phyloP scores from a whole-genome alignment of 1,140 invertebrate genomes.

The Alviniconcha marisindica region DNA sequence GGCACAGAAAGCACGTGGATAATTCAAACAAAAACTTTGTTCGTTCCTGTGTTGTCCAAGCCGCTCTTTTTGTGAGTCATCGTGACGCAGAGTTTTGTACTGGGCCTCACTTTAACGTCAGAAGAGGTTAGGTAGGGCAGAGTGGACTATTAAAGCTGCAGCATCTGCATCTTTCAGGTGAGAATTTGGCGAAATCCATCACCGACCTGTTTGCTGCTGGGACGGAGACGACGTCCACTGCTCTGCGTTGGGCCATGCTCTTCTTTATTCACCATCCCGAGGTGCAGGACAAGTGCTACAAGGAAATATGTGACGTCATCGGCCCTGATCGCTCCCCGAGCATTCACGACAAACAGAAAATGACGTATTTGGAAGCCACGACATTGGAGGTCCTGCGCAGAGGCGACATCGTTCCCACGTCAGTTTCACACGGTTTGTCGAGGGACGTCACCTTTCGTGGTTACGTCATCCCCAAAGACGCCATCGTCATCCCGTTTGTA shows the following conservation, averaged over 20 bases:
- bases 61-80: background rate
- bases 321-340: constrained; percentile 8
- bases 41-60: background rate
- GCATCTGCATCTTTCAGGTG: constrained; percentile 41
- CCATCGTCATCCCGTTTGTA: constrained; percentile 60
- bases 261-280: constrained; percentile 86
- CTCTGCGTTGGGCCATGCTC: constrained; percentile 90
- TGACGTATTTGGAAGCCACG: constrained; percentile 48
- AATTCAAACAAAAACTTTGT: too few relatives aligned
- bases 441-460: constrained; percentile 57
- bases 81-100: background rate
- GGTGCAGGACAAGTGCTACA: constrained; percentile 86
- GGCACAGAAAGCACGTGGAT: too few relatives aligned
- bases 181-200: constrained; percentile 44
- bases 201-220: constrained; percentile 91
- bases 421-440: constrained; percentile 44
- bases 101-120: background rate
- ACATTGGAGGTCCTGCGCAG: constrained; percentile 46
- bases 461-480: constrained; percentile 61
- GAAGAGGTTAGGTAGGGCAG: too few relatives aligned
- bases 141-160: too few relatives aligned
- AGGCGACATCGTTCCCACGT: constrained; percentile 59
- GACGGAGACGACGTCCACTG: constrained; percentile 91
- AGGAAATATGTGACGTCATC: constrained; percentile 85
- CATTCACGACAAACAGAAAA: constrained; percentile 33